Conservation (phyloP, 1,140 invertebrate genomes). For the Dreissena polymorpha region DNA sequence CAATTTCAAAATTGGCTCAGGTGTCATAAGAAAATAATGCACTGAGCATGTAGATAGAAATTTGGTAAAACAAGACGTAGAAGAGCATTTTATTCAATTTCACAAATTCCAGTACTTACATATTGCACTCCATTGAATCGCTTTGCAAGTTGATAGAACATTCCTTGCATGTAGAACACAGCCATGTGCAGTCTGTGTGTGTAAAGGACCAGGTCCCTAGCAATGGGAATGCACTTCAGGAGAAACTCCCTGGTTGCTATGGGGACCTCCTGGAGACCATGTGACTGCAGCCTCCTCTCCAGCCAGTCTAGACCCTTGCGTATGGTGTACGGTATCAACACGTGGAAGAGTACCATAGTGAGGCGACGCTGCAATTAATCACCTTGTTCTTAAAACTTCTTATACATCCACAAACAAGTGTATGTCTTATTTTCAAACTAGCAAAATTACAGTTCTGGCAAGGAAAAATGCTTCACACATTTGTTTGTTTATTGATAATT, state of each 20-base stretch:
- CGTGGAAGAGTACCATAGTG: slow-evolving; percentile 75
- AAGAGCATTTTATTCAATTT: neutral
- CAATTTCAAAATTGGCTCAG: neutral
- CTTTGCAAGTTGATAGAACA: slow-evolving; percentile 88
- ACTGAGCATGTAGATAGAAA: neutral
- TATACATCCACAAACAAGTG: no score
- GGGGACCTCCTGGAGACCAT: slow-evolving; percentile 52
- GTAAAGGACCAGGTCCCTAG: slow-evolving; percentile 75
- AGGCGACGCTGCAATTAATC: slow-evolving; percentile 53
- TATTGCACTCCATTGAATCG: slow-evolving; percentile 85
- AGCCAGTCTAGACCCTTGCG: slow-evolving; percentile 77
- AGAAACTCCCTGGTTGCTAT: slow-evolving; percentile 64
- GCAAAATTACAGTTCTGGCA: no score
- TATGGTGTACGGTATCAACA: slow-evolving; percentile 82
- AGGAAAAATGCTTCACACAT: no score
- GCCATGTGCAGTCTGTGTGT: slow-evolving; percentile 87
- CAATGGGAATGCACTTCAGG: slow-evolving; percentile 64
- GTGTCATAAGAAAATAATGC: neutral
- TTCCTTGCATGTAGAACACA: slow-evolving; percentile 86
- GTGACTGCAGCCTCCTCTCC: slow-evolving; percentile 63
- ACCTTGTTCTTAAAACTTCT: no score
- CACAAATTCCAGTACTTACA: slow-evolving; percentile 80
- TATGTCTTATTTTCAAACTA: no score
- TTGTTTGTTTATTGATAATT: no score
- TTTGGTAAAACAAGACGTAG: neutral